phyloP scores from a whole-genome alignment of 2,113 vertebrate genomes.

The Sapajus apella region DNA sequence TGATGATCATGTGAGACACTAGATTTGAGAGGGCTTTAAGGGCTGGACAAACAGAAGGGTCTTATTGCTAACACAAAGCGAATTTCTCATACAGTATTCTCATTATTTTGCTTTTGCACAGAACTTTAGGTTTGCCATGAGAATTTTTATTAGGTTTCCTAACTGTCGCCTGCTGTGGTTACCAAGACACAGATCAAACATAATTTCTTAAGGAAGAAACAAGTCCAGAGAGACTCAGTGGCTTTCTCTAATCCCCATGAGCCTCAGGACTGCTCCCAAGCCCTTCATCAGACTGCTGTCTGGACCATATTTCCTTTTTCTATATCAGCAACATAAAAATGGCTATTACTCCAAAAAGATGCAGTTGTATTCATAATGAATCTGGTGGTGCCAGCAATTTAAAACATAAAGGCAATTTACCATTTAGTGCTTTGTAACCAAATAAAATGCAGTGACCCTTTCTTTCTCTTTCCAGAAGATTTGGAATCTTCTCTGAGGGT shows the following conservation, averaged over 20 bases:
- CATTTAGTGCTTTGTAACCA: neutral
- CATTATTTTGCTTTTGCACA: conserved; percentile 40
- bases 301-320: neutral
- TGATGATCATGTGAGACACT: too few species aligned
- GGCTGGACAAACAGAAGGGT: neutral
- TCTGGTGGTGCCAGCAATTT: conserved; percentile 25
- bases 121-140: conserved; percentile 15
- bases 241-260: neutral
- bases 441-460: conserved; percentile 13
- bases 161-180: conserved; percentile 41
- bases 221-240: neutral
- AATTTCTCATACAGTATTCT: conserved; percentile 8
- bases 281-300: neutral
- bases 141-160: conserved; percentile 47
- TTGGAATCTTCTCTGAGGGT: neutral
- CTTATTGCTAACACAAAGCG: neutral
- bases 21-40: neutral
- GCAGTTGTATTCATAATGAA: neutral
- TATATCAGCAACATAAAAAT: neutral
- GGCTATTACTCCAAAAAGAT: neutral
- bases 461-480: neutral
- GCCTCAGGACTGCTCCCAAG: neutral
- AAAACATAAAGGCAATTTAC: conserved; percentile 49
- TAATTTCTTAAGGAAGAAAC: conserved; percentile 22
- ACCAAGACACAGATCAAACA: conserved; percentile 23